Evolutionary conservation across 64 coral and sea anemone genomes (phyloP), one percentile per base, ranked within the genome.

Genomic region (Cladopsammia gracilis): DNA sequence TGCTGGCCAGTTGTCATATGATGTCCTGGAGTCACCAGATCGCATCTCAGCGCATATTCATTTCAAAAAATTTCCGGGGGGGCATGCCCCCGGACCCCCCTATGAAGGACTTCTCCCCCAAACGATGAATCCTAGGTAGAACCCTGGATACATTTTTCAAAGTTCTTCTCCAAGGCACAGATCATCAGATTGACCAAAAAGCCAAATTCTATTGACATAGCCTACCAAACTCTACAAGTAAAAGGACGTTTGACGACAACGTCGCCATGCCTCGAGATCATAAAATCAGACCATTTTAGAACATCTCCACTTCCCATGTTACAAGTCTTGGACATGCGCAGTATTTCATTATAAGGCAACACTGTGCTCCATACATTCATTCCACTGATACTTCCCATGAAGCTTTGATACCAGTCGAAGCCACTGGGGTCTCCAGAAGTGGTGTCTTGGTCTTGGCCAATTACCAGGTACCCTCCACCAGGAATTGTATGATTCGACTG

Each of bases 381-480:
- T 16, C 68, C 68, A 19, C 59, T 56, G 59, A 87, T 49, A 8
- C 14, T 42, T 44, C 85, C 85, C 16, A 25, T 20, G 16, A 87
- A 87, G 51, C 59, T 49, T 34, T 87, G 25, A 44, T 1, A 0
- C 24, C 4, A 0, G 4, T 70, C 0, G 49, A 71, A 87, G 4
- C 19, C 45, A 43, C 16, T 56, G 23, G 12, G 53, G 9, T 78
- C 48, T 19, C 22, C 79, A 3, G 10, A 2, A 48, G 6, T 14
- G 8, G 10, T 45, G 79, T 83, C 79, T 48, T 83, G 79, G 25
- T 83, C 79, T 83, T 83, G 79, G 14, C 79, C 79, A 10, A 83
- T 19, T 16, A 83, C 58, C 16, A 83, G 2, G 13, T 44, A 14
- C 3, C 79, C 79, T 42, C 79, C 58, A 18, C 45, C 57, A 7